Conservation (phyloP, 1,140 invertebrate genomes). For the Ceratosolen solmsi region DNA sequence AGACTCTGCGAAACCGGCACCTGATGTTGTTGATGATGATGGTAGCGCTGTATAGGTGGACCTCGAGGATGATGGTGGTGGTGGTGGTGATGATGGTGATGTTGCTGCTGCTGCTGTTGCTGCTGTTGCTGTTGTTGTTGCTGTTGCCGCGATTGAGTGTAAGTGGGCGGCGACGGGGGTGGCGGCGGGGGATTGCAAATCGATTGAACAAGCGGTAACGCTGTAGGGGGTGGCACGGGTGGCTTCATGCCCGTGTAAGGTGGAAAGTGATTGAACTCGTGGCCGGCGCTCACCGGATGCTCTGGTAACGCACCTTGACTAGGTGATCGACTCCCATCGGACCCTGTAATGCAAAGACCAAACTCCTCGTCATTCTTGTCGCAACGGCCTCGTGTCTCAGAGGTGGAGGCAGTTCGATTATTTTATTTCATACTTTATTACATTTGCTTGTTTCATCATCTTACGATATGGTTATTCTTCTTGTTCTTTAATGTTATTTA, state of each 20-base stretch:
- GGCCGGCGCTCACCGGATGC: slow-evolving; percentile 55
- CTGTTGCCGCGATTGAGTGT: slow-evolving; percentile 56
- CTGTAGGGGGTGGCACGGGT: slow-evolving; percentile 54
- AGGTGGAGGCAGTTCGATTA: slow-evolving; percentile 13
- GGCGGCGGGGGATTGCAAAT: slow-evolving; percentile 67
- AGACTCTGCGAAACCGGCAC: slow-evolving; percentile 64
- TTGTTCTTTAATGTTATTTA: no score
- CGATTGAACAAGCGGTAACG: slow-evolving; percentile 64
- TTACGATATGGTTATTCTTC: no score
- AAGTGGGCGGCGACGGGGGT: slow-evolving; percentile 61
- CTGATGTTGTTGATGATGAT: slow-evolving; percentile 63
- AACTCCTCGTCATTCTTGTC: slow-evolving; percentile 10
- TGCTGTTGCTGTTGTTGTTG: slow-evolving; percentile 51
- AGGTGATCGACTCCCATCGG: slow-evolving; percentile 60
- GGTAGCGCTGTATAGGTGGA: slow-evolving; percentile 23
- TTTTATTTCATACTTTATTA: not conserved
- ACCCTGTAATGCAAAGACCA: slow-evolving; percentile 51
- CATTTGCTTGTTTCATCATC: no score
- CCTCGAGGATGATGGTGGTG: slow-evolving; percentile 47
- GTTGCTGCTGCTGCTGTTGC: slow-evolving; percentile 45
- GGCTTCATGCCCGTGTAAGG: slow-evolving; percentile 63
- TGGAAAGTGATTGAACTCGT: slow-evolving; percentile 60
- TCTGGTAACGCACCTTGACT: slow-evolving; percentile 60
- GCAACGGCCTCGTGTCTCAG: not conserved
- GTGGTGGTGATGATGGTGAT: slow-evolving; percentile 19